These are phyloP conservation scores for Cosmorhoe ocellata DNA, from an alignment of 2,888 invertebrate species.

Conservation along the genomic window DNA sequence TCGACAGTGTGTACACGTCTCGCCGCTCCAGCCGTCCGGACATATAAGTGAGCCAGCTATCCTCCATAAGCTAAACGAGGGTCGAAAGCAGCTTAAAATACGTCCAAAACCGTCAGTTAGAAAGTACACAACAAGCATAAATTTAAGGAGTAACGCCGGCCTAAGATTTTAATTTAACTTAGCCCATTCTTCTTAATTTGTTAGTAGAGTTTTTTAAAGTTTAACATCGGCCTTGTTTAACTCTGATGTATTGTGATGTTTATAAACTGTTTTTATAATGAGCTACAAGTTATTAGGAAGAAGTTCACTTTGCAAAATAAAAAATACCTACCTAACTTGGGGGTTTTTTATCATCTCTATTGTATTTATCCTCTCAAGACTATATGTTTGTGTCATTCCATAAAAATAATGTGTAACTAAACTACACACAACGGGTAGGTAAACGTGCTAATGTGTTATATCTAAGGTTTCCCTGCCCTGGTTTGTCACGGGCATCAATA, in stretches of 20 bases:
- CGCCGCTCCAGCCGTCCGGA: no score
- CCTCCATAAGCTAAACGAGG: constrained; percentile 10
- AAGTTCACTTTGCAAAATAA: no score
- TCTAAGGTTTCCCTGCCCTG: no score
- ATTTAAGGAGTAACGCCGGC: constrained; percentile 49
- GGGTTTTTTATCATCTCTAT: no score
- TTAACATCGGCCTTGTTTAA: constrained; percentile 36
- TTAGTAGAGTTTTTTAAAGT: constrained; percentile 55
- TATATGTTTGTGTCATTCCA: no score
- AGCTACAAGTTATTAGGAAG: neutral
- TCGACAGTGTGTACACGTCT: no score
- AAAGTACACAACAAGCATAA: constrained; percentile 68
- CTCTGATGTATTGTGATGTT: constrained; percentile 34
- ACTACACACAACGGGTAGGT: no score
- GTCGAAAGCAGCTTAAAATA: constrained; percentile 33
- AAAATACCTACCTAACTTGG: no score
- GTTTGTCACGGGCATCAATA: no score
- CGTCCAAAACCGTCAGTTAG: constrained; percentile 29
- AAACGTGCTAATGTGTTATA: no score
- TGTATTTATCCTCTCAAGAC: no score
- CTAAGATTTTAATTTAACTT: constrained; percentile 80
- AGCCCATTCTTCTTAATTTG: constrained; percentile 77
- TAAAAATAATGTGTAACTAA: no score
- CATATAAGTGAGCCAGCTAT: neutral
- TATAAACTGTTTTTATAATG: constrained; percentile 18